phyloP scores from a whole-genome alignment of 2,797 vertebrate species.

The Sebastolobus alascanus region DNA sequence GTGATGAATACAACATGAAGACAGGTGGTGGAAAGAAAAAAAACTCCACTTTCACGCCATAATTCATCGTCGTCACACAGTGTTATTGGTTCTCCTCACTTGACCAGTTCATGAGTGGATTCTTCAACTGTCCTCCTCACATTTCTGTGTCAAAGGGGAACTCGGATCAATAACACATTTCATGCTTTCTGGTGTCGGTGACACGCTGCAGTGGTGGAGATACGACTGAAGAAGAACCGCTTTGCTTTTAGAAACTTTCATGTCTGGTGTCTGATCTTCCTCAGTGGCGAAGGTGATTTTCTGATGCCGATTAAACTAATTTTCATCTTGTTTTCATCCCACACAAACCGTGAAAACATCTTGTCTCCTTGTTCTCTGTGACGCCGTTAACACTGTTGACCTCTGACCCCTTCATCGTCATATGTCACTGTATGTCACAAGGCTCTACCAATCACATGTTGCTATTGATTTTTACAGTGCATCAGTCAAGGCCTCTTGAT shows the following conservation, averaged over 20 bases:
- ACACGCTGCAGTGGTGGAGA: not conserved
- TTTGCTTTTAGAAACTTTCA: constrained; percentile 17
- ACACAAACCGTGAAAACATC: not conserved
- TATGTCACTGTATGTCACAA: constrained; percentile 12
- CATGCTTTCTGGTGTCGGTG: constrained; percentile 49
- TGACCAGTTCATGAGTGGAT: constrained; percentile 38
- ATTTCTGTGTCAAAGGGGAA: constrained; percentile 19
- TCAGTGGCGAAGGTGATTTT: no score
- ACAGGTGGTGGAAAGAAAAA: constrained; percentile 1
- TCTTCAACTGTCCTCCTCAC: constrained; percentile 7
- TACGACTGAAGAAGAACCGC: not conserved
- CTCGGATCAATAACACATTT: constrained; percentile 66
- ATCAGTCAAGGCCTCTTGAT: constrained; percentile 26
- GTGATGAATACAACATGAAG: constrained; percentile 16
- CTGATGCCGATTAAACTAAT: not conserved
- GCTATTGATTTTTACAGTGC: constrained; percentile 32
- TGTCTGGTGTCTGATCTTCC: not conserved
- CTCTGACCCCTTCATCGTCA: constrained; percentile 26
- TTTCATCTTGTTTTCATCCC: not conserved
- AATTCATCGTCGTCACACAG: constrained; percentile 10
- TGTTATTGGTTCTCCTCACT: constrained; percentile 46
- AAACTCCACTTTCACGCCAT: constrained; percentile 46
- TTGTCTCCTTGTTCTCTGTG: not conserved
- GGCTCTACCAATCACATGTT: constrained; percentile 2
- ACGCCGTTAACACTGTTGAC: constrained; percentile 8